These are phyloP conservation scores for Probaryconus sp. DNA, from an alignment of 1,140 invertebrate genomes.

Conservation along the genomic window DNA sequence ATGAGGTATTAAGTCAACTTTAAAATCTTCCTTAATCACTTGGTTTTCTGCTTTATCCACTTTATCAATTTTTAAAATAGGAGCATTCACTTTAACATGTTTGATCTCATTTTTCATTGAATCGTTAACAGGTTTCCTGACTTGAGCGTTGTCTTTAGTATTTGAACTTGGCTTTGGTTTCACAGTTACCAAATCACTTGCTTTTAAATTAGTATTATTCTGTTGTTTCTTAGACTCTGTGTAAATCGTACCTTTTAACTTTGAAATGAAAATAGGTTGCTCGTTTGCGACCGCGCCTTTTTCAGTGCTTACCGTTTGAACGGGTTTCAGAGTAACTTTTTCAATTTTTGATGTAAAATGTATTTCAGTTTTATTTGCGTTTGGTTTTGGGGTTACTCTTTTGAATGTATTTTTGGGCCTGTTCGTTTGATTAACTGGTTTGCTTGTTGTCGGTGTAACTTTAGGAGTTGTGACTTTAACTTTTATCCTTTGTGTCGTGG, in stretches of 20 bases:
- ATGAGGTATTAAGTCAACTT: too few relatives aligned
- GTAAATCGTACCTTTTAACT: slow-evolving; percentile 70
- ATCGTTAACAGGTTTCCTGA: slow-evolving; percentile 68
- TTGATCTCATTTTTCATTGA: slow-evolving; percentile 67
- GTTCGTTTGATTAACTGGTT: slow-evolving; percentile 20
- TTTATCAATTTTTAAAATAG: slow-evolving; percentile 70
- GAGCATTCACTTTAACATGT: slow-evolving; percentile 67
- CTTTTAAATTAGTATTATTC: not conserved
- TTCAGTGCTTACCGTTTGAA: slow-evolving; percentile 63
- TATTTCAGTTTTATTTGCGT: slow-evolving; percentile 35
- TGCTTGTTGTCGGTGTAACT: slow-evolving; percentile 27
- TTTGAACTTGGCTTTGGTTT: slow-evolving; percentile 48
- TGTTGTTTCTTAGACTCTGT: slow-evolving; percentile 62
- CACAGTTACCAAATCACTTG: slow-evolving; percentile 16
- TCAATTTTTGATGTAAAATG: slow-evolving; percentile 71
- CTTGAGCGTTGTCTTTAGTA: slow-evolving; percentile 63
- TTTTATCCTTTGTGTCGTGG: slow-evolving; percentile 55
- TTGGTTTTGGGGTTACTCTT: slow-evolving; percentile 53
- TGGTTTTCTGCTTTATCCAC: slow-evolving; percentile 32
- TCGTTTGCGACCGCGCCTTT: slow-evolving; percentile 62
- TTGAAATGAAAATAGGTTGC: slow-evolving; percentile 69
- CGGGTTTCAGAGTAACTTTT: slow-evolving; percentile 73
- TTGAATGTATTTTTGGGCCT: slow-evolving; percentile 34
- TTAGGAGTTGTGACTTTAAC: slow-evolving; percentile 57
- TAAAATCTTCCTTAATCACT: slow-evolving; percentile 1